Evolutionary conservation across 2,113 vertebrate species (phyloP).

Genomic region (Dipodomys stephensi): DNA sequence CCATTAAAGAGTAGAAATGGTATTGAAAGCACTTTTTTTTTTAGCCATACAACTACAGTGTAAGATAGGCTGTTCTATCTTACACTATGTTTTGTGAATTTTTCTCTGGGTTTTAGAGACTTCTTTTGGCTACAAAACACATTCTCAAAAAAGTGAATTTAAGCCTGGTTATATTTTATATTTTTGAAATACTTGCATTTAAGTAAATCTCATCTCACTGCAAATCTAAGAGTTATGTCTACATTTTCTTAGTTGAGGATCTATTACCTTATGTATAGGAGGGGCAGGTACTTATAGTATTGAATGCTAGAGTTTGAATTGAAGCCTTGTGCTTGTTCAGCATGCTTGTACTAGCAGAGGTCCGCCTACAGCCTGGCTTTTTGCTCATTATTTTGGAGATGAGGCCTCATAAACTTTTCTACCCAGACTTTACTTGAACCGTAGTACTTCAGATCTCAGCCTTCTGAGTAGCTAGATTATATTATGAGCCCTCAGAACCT

Average conservation of each 20-base stretch:
- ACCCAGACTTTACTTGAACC: no score
- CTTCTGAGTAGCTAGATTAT: no score
- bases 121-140: not conserved
- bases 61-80: not conserved
- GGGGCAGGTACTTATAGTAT: not conserved
- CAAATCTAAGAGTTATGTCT: constrained; percentile 44
- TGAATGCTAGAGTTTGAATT: not conserved
- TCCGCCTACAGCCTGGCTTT: no score
- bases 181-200: constrained; percentile 17
- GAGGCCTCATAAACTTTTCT: no score
- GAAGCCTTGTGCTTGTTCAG: no score
- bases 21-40: not conserved
- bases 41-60: not conserved
- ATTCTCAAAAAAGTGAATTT: constrained; percentile 35
- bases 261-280: constrained; percentile 46
- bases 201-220: constrained; percentile 38
- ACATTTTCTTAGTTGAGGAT: constrained; percentile 33
- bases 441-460: no score
- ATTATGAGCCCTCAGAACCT: no score
- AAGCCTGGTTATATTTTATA: constrained; percentile 32
- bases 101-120: constrained; percentile 29
- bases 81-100: not conserved
- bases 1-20: not conserved
- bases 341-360: no score
- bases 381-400: no score